phyloP scores from a whole-genome alignment of 2,888 invertebrate genomes.

The Apodemia hepburni region DNA sequence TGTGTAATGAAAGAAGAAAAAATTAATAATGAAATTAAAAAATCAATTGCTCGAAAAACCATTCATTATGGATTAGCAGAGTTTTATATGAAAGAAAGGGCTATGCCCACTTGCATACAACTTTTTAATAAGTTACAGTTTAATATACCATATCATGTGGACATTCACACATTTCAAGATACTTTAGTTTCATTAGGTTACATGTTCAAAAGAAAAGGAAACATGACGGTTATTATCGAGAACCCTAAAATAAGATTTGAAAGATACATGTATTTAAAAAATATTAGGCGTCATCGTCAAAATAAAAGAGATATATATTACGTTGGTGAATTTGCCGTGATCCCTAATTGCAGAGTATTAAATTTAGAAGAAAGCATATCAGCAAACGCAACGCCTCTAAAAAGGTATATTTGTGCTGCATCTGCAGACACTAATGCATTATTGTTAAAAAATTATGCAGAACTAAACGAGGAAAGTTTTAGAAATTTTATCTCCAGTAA shows the following conservation, averaged over 20 bases:
- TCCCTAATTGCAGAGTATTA: slow-evolving; percentile 4
- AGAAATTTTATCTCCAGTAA: slow-evolving; percentile 17
- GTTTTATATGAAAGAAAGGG: slow-evolving; percentile 14
- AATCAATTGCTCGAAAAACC: slow-evolving; percentile 19
- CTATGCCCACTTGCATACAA: slow-evolving; percentile 20
- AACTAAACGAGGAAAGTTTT: slow-evolving; percentile 16
- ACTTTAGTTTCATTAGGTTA: slow-evolving; percentile 25
- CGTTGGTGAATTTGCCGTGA: slow-evolving; percentile 19
- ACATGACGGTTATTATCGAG: slow-evolving; percentile 20
- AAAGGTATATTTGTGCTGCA: slow-evolving; percentile 17
- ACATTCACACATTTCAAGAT: slow-evolving; percentile 23
- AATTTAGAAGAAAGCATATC: slow-evolving; percentile 18
- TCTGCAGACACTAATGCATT: slow-evolving; percentile 18
- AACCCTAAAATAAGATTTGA: slow-evolving; percentile 23
- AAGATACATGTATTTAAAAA: slow-evolving; percentile 24
- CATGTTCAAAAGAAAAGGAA: slow-evolving; percentile 21
- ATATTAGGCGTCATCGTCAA: slow-evolving; percentile 16
- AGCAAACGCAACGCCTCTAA: not conserved
- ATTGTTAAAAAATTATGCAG: not conserved
- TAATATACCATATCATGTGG: slow-evolving; percentile 19
- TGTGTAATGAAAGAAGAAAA: not conserved
- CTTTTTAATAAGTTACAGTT: slow-evolving; percentile 19
- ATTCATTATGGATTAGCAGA: slow-evolving; percentile 18
- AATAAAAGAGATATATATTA: slow-evolving; percentile 17
- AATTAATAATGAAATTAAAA: not conserved